phyloP scores from a whole-genome alignment of 2,888 invertebrate species.

The Melieria picta region DNA sequence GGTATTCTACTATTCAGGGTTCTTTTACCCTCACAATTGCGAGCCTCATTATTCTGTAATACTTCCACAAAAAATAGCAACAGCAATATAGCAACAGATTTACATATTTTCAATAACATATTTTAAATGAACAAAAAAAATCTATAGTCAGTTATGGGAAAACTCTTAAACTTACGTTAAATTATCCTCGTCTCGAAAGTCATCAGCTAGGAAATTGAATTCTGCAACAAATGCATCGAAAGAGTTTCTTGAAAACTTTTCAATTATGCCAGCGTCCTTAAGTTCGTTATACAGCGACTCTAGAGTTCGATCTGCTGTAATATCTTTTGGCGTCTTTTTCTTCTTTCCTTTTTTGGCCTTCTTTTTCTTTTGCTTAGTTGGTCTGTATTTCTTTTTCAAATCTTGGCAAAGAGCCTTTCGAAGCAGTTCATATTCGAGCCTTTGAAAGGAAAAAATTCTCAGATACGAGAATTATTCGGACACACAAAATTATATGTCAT shows the following conservation, averaged over 20 bases:
- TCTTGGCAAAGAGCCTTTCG: constrained; percentile 65
- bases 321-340: constrained; percentile 69
- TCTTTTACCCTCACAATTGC: too few relatives aligned
- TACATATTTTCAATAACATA: too few relatives aligned
- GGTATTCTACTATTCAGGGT: too few relatives aligned
- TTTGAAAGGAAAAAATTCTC: constrained; percentile 33
- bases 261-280: constrained; percentile 68
- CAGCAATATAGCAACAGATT: too few relatives aligned
- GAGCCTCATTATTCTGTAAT: too few relatives aligned
- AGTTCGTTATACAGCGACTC: constrained; percentile 78
- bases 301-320: constrained; percentile 70
- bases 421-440: constrained; percentile 62
- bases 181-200: constrained; percentile 57
- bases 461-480: neutral
- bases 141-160: too few relatives aligned
- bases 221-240: constrained; percentile 76
- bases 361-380: constrained; percentile 48
- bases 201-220: constrained; percentile 69
- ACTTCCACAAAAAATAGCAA: too few relatives aligned
- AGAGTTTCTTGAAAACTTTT: constrained; percentile 68
- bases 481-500: constrained; percentile 13
- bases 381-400: constrained; percentile 54
- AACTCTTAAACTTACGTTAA: constrained; percentile 47
- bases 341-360: constrained; percentile 54
- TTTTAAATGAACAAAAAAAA: too few relatives aligned